Percentiles rank a stretch among this genome's conserved stretches.
Conservation (phyloP, 2,113 vertebrate species). For the Cyrtonyx montezumae region DNA sequence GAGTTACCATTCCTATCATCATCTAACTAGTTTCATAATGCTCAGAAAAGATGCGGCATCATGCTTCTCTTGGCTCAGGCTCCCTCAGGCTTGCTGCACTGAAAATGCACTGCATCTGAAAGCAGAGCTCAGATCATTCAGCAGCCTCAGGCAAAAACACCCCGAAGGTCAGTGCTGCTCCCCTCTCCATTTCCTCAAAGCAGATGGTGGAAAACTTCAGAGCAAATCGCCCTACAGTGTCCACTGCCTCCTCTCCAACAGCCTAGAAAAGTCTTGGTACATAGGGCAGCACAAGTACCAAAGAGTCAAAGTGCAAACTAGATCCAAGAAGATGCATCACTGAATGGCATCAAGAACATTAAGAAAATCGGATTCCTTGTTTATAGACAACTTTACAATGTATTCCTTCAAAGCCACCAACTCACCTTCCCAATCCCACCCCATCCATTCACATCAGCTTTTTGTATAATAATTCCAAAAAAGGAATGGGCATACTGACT, state of each 20-base stretch:
- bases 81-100: background rate
- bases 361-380: background rate
- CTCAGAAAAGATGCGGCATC: background rate
- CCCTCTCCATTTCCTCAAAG: slow-evolving; percentile 46
- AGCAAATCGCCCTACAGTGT: background rate
- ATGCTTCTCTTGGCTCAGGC: background rate
- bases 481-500: background rate
- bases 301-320: background rate
- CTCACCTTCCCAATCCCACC: background rate
- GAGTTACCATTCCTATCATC: background rate
- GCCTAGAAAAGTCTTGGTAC: background rate
- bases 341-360: background rate
- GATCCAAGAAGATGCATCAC: accelerated
- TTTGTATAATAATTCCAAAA: background rate
- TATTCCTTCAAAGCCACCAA: background rate
- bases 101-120: background rate
- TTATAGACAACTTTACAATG: background rate
- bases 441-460: background rate
- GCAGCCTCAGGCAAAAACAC: slow-evolving; percentile 41
- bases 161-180: slow-evolving; percentile 10
- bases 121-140: background rate
- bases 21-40: background rate
- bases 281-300: accelerated
- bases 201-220: slow-evolving; percentile 53
- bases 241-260: slow-evolving; percentile 16